Evolutionary conservation across 2,113 vertebrate genomes (phyloP).

Genomic region (Onychorhynchus coronatus): DNA sequence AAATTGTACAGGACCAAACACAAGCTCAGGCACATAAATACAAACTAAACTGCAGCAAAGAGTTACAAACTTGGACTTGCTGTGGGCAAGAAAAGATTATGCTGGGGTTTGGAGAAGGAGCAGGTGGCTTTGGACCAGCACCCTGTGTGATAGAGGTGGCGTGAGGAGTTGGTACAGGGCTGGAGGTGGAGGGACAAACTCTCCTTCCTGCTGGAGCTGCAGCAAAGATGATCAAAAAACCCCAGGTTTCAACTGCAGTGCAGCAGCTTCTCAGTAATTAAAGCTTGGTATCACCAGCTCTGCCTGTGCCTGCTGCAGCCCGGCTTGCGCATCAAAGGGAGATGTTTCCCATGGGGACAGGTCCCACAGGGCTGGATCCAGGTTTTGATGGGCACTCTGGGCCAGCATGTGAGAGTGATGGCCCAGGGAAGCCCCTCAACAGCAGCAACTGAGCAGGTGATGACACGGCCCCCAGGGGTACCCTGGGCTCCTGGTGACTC

Average conservation of each 20-base stretch:
- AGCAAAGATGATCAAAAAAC: not conserved
- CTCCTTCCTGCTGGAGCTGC: not conserved
- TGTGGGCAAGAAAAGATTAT: not conserved
- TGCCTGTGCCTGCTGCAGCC: not conserved
- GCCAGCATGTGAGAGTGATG: not conserved
- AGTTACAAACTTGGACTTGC: not conserved
- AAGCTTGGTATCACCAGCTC: not conserved
- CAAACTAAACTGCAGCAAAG: not conserved
- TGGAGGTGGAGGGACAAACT: not conserved
- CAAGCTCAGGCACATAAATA: not conserved
- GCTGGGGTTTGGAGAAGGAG: not conserved
- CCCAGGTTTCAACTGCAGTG: not conserved
- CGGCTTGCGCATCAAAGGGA: not conserved
- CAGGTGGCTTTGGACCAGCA: not conserved
- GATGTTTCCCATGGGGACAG: not conserved
- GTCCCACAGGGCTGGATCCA: not conserved
- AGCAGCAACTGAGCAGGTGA: not conserved
- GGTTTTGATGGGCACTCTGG: not conserved
- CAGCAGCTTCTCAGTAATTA: not conserved
- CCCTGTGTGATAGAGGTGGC: not conserved
- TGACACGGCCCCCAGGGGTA: no score
- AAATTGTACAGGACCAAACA: not conserved
- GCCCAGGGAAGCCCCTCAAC: not conserved
- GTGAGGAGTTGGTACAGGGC: not conserved
- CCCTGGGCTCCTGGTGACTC: fast-evolving